Evolutionary conservation across 92 coral and sea anemone genomes (phyloP), one percentile per base, ranked within the genome.

Genomic region (Actinernus sp.): DNA sequence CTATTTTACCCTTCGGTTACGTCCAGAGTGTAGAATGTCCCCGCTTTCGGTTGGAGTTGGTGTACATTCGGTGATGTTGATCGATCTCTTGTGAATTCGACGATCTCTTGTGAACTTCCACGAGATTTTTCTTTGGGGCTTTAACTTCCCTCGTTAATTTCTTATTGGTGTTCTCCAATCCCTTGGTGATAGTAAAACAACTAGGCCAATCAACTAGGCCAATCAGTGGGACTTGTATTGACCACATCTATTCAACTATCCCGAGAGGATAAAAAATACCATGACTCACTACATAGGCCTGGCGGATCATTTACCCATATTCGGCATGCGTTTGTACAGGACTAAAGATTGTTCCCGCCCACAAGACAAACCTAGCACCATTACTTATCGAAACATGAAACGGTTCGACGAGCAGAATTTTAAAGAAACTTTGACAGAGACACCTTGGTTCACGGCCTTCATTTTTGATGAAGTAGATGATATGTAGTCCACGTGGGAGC

Each of bases 401-500:
- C 11, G 33, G 0, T 73, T 60, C 32, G 61, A 73, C 61, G 81
- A 73, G 28, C 31, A 49, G 26, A 40, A 61, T 19, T 73, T 61
- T 28, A 60, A 30, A 37, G 31, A 44, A 4, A 9, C 68, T 4
- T 41, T 72, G 26, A 18, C 11, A 24, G 79, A 72, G 30, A 30
- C 38, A 31, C 77, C 77, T 19, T 55, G 77, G 66, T 54, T 41
- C 39, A 36, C 56, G 13, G 68, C 68, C 14, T 61, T 61, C 14
- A 25, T 26, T n/a, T 59, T 70, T 38, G 77, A 57, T 58, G 28
- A 40, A 28, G 20, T 57, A 21, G 68, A 70, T 28, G 66, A 70
- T 30, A 32, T 70, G 33, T 49, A 83, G 16, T 49, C 55, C 16
- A 48, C 65, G 20, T 78, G 90, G 90, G 90, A 88, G 58, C 22